Evolutionary conservation across 2,888 invertebrate species (phyloP).

Genomic region (Cephalotes varians): DNA sequence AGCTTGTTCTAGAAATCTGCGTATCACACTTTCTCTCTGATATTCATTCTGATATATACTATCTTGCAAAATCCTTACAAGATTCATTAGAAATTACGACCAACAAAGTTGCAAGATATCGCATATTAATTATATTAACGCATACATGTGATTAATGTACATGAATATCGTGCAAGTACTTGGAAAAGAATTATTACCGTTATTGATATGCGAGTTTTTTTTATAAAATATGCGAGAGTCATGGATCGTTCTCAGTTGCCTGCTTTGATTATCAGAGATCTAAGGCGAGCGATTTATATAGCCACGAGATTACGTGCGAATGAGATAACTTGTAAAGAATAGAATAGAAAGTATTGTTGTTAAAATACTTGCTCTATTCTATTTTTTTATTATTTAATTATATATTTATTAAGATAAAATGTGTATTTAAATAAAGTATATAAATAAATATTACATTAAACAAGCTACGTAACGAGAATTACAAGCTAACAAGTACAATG

Average conservation of each 20-base stretch:
- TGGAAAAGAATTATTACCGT: neutral
- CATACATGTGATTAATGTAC: constrained; percentile 10
- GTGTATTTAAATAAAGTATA: neutral
- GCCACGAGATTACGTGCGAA: neutral
- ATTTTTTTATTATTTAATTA: no score
- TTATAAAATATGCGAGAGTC: constrained; percentile 11
- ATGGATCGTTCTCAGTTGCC: neutral
- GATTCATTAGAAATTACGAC: neutral
- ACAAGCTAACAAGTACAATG: neutral
- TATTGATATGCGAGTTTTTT: constrained; percentile 24
- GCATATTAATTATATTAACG: constrained; percentile 25
- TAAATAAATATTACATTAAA: neutral
- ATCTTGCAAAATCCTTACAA: neutral
- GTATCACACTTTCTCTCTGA: constrained; percentile 23
- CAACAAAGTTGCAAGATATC: constrained; percentile 4
- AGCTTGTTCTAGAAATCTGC: neutral
- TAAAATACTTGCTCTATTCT: neutral
- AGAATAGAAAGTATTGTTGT: neutral
- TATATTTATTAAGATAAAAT: neutral
- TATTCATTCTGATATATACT: constrained; percentile 1
- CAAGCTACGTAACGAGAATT: neutral
- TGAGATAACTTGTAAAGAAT: neutral
- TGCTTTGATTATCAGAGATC: constrained; percentile 24
- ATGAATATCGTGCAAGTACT: neutral
- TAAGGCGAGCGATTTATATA: constrained; percentile 7